These are phyloP conservation scores for Drosophila willistoni DNA, from an alignment of 1,140 invertebrate species.

Conservation along the genomic window DNA sequence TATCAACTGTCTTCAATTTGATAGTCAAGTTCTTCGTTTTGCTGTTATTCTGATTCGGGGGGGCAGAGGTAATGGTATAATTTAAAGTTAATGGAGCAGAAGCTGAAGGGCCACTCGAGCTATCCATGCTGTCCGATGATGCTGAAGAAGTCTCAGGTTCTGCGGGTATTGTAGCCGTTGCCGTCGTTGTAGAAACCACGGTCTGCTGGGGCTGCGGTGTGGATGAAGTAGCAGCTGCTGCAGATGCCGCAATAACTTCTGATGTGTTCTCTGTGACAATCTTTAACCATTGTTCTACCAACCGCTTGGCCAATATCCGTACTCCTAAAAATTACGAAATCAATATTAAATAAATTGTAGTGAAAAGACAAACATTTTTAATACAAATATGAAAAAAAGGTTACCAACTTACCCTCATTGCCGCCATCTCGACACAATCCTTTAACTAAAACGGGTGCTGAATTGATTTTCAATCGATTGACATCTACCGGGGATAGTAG, in stretches of 20 bases:
- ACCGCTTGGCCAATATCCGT: conserved; percentile 88
- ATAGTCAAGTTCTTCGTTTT: conserved; percentile 83
- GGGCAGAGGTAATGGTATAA: conserved; percentile 68
- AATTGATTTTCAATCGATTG: conserved; percentile 94
- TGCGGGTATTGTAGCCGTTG: background rate
- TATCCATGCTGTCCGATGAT: conserved; percentile 62
- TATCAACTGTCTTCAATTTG: conserved; percentile 85
- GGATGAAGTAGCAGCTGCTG: conserved; percentile 4
- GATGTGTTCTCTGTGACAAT: conserved; percentile 86
- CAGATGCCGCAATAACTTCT: background rate
- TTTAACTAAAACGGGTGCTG: conserved; percentile 95
- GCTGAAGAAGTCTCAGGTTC: conserved; percentile 38
- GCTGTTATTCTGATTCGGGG: conserved; percentile 51
- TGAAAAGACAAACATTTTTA: background rate
- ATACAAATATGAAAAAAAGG: background rate
- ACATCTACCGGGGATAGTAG: conserved; percentile 94
- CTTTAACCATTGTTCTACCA: conserved; percentile 96
- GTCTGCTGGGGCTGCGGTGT: conserved; percentile 7
- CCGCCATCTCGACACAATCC: conserved; percentile 92
- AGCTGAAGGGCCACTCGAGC: conserved; percentile 21
- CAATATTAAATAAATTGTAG: conserved; percentile 40
- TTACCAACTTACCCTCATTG: conserved; percentile 87
- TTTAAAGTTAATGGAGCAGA: conserved; percentile 41
- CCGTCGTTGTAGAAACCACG: conserved; percentile 11
- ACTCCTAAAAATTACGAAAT: conserved; percentile 85